Conservation (phyloP, 2,113 vertebrate species). For the Anhinga rufa region DNA sequence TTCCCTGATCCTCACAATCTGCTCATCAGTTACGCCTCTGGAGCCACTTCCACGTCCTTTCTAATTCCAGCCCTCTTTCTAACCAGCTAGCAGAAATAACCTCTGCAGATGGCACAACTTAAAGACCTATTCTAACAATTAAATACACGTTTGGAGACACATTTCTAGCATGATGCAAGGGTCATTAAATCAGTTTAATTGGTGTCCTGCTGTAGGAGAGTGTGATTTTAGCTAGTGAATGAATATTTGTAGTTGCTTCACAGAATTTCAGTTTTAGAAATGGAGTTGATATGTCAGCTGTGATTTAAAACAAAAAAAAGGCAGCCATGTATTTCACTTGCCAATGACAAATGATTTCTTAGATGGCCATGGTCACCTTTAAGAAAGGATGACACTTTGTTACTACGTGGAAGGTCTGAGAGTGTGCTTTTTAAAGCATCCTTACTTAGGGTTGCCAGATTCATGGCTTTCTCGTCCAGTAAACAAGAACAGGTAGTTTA, state of each 20-base stretch:
- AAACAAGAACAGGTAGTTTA: background rate
- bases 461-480: background rate
- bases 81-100: background rate
- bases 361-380: background rate
- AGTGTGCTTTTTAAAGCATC: background rate
- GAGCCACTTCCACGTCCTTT: background rate
- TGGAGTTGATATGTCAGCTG: background rate
- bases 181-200: slow-evolving; percentile 27
- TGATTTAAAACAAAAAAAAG: background rate
- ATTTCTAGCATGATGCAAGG: background rate
- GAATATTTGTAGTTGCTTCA: background rate
- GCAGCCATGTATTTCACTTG: background rate
- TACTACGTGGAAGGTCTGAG: background rate
- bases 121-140: slow-evolving; percentile 1
- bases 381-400: background rate
- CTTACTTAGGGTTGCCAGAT: background rate
- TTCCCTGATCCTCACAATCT: background rate
- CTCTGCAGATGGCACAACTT: background rate
- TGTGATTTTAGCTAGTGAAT: background rate
- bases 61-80: background rate
- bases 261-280: background rate
- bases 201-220: slow-evolving; percentile 3
- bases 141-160: background rate
- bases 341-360: background rate
- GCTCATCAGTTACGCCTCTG: background rate